Percentiles rank a stretch among this genome's conserved stretches.
Conservation (phyloP, 2,113 vertebrate species). For the Cisticola juncidis region DNA sequence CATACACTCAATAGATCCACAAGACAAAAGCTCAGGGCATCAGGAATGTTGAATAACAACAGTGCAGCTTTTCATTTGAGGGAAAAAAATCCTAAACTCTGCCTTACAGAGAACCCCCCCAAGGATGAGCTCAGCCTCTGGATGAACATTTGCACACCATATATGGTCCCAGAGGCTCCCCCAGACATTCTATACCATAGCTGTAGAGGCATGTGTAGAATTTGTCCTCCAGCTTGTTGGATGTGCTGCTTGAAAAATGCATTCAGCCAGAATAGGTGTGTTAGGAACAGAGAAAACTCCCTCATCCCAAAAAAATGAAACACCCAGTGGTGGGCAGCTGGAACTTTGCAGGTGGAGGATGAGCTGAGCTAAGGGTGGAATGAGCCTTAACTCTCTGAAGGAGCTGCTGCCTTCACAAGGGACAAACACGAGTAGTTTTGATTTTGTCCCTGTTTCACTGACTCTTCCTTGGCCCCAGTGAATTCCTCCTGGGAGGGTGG, state of each 20-base stretch:
- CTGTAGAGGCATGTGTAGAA: background rate
- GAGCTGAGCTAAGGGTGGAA: background rate
- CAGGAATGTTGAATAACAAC: background rate
- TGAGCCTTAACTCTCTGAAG: background rate
- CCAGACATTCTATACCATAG: background rate
- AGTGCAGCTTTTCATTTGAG: background rate
- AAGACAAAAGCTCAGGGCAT: background rate
- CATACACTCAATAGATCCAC: background rate
- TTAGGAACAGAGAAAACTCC: background rate
- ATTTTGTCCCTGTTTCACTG: background rate
- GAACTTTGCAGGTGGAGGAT: background rate
- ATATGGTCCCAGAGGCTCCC: background rate
- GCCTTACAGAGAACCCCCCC: background rate
- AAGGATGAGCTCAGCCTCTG: constrained; percentile 25
- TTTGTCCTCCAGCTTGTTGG: background rate
- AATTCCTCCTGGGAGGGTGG: background rate
- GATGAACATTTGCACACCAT: constrained; percentile 17
- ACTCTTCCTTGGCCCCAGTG: background rate
- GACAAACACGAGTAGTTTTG: background rate
- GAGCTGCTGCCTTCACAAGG: background rate
- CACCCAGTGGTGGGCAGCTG: background rate
- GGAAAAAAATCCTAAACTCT: background rate
- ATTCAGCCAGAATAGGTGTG: background rate
- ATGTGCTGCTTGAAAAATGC: background rate
- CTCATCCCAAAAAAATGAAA: accelerated